These are phyloP conservation scores for Lytechinus pictus DNA, from an alignment of 35 echinoderm and acorn worm genomes.

Conservation along the genomic window DNA sequence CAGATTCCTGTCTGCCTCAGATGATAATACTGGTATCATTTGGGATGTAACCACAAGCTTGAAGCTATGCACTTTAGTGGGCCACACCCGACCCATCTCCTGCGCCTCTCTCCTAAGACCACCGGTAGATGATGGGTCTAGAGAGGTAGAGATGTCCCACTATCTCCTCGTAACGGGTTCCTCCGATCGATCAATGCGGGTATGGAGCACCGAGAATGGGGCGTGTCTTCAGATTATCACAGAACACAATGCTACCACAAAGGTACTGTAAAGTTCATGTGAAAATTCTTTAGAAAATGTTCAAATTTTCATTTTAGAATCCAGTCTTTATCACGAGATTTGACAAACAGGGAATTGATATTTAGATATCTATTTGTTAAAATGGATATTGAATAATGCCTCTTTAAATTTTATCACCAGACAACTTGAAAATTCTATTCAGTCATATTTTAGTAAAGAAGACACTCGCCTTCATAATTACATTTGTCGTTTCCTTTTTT, in stretches of 20 bases:
- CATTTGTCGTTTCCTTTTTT: too few species aligned
- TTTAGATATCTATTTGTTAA: too few species aligned
- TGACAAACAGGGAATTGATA: too few species aligned
- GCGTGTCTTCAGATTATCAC: constrained; percentile 51
- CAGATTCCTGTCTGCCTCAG: constrained; percentile 70
- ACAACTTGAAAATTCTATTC: too few species aligned
- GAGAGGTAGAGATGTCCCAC: constrained; percentile 38
- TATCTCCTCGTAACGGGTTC: constrained; percentile 67
- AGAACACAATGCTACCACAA: constrained; percentile 68
- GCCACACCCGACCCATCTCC: constrained; percentile 66
- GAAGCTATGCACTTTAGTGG: constrained; percentile 45
- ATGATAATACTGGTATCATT: constrained; percentile 70
- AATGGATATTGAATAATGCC: too few species aligned
- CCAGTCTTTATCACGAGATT: too few species aligned
- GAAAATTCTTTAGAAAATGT: too few species aligned
- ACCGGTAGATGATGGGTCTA: constrained; percentile 28
- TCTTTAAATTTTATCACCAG: too few species aligned
- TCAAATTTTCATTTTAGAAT: too few species aligned
- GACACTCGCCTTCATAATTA: too few species aligned
- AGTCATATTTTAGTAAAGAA: too few species aligned
- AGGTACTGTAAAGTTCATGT: constrained; percentile 45
- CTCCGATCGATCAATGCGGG: constrained; percentile 66
- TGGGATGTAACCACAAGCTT: constrained; percentile 58
- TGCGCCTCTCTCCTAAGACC: constrained; percentile 50
- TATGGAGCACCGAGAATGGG: constrained; percentile 71